A percentile compares a stretch with the other conserved stretches of the same genome.
These are phyloP conservation scores for Phylloscopus trochilus DNA, from an alignment of 2,113 vertebrate species.

Conservation along the genomic window DNA sequence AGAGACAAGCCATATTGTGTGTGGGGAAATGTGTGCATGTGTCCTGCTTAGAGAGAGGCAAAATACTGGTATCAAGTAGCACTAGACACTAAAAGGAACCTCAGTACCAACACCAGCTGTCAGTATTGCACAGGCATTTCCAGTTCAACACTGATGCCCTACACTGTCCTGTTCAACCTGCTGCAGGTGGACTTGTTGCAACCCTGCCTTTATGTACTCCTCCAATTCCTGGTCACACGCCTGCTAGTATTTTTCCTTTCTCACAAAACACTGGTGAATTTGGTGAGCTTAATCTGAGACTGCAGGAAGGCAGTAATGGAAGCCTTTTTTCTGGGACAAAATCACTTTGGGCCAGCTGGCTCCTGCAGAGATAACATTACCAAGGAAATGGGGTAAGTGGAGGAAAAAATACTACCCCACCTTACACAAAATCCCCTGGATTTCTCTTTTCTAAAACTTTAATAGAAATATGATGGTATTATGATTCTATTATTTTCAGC, in stretches of 20 bases:
- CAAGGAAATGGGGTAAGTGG: not conserved
- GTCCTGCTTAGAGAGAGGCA: not conserved
- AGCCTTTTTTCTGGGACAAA: not conserved
- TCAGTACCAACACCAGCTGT: not conserved
- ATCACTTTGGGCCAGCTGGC: not conserved
- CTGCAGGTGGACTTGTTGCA: not conserved
- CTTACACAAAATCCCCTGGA: not conserved
- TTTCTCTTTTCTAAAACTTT: not conserved
- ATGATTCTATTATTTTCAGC: not conserved
- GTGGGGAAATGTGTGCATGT: not conserved
- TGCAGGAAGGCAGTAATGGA: not conserved
- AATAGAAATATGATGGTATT: not conserved
- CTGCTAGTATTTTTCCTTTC: not conserved
- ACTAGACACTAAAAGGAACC: not conserved
- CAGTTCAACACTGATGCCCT: not conserved
- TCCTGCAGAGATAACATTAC: not conserved
- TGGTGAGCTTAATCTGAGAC: not conserved
- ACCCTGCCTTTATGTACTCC: not conserved
- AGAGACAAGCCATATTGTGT: not conserved
- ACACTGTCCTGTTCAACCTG: not conserved
- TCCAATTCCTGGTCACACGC: not conserved
- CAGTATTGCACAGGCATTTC: not conserved
- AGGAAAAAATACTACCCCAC: not conserved
- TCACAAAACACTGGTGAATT: not conserved
- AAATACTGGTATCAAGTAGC: not conserved